Evolutionary conservation across 2,113 vertebrate genomes (phyloP).

Genomic region (Aptenodytes forsteri): DNA sequence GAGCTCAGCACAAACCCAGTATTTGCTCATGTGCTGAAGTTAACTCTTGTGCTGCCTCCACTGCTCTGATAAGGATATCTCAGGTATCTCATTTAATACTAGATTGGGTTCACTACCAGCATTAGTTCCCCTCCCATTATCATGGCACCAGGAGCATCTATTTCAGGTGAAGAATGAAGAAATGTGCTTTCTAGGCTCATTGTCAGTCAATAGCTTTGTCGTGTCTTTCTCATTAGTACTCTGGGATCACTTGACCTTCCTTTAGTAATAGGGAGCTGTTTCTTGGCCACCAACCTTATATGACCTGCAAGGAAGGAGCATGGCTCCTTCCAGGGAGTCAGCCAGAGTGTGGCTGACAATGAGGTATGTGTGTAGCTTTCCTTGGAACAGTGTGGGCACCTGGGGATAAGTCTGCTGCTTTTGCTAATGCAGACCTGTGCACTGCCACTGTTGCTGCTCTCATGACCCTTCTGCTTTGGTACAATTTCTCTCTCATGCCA

Average conservation of each 20-base stretch:
- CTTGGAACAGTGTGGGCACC: neutral
- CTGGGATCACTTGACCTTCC: neutral
- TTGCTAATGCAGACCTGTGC: neutral
- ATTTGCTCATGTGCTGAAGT: neutral
- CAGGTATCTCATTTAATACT: neutral
- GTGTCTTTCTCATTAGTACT: neutral
- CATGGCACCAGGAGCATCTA: neutral
- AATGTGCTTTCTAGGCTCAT: neutral
- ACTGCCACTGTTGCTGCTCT: neutral
- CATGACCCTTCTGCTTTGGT: neutral
- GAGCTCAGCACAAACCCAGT: neutral
- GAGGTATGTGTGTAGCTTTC: neutral
- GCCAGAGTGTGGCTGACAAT: neutral
- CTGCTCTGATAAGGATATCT: neutral
- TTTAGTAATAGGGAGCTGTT: neutral
- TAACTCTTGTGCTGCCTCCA: neutral
- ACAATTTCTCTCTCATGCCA: neutral
- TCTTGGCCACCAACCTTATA: neutral
- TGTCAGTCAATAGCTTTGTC: neutral
- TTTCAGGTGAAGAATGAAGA: neutral
- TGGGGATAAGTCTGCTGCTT: neutral
- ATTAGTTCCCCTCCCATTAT: neutral
- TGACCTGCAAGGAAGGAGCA: neutral
- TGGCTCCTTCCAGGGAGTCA: neutral
- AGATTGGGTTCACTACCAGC: neutral